Evolutionary conservation across 2,113 vertebrate species (phyloP).

Genomic region (Zosterops borbonicus): DNA sequence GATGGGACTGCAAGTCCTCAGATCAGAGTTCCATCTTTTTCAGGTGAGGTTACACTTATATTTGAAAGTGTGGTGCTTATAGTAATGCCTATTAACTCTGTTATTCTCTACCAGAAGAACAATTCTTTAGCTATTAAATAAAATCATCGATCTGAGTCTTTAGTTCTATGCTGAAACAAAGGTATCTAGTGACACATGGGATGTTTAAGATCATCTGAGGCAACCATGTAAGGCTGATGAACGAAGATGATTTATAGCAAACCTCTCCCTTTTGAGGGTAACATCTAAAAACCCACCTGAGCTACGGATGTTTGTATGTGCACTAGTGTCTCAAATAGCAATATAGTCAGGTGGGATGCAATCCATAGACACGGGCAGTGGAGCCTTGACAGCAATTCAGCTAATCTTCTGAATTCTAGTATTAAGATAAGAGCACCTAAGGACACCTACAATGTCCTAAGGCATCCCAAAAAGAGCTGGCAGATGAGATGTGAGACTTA

Average conservation of each 20-base stretch:
- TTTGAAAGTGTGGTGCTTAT: background rate
- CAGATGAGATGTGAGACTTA: background rate
- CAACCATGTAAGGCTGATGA: background rate
- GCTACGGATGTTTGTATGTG: background rate
- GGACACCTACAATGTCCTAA: background rate
- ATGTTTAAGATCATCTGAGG: background rate
- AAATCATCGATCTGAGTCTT: background rate
- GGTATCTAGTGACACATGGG: background rate
- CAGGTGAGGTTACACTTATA: slow-evolving; percentile 73
- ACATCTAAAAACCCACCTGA: background rate
- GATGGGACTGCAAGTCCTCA: slow-evolving; percentile 88
- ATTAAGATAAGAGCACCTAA: background rate
- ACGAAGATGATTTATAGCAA: background rate
- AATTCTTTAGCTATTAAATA: background rate
- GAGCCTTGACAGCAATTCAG: background rate
- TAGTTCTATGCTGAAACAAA: background rate
- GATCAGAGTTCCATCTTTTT: slow-evolving; percentile 90
- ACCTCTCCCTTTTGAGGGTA: background rate
- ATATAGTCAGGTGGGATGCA: background rate
- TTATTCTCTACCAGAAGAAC: background rate
- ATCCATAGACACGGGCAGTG: background rate
- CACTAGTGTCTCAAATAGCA: background rate
- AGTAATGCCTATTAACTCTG: background rate
- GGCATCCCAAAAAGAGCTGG: background rate
- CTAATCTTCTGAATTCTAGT: background rate